Evolutionary conservation across 2,797 vertebrate species (phyloP).

Genomic region (Alectoris magna): DNA sequence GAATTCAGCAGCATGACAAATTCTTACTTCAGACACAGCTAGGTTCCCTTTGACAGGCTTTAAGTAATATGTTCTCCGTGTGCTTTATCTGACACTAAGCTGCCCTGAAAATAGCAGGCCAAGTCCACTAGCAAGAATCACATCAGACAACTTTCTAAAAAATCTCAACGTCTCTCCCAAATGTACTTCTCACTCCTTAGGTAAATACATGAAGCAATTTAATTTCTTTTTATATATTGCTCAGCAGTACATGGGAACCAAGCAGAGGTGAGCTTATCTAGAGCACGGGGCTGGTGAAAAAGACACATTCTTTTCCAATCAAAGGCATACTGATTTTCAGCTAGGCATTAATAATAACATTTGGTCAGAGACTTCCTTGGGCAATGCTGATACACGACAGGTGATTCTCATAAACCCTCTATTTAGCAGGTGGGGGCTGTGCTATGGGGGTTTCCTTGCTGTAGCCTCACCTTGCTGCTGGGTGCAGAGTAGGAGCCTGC

Average conservation of each 20-base stretch:
- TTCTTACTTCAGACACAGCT: background rate
- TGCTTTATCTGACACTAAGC: constrained; percentile 67
- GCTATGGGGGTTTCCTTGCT: background rate
- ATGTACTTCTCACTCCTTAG: constrained; percentile 48
- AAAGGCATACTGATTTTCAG: background rate
- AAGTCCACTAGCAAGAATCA: background rate
- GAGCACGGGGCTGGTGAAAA: background rate
- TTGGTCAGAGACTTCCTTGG: background rate
- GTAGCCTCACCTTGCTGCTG: rapidly evolving
- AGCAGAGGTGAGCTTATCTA: background rate
- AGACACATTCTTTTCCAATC: background rate
- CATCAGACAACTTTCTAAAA: constrained; percentile 23
- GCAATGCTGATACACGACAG: background rate
- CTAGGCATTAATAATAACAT: background rate
- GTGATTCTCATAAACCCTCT: background rate
- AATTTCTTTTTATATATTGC: constrained; percentile 3
- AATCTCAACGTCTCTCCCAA: background rate
- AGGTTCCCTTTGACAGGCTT: constrained; percentile 48
- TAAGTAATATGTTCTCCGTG: constrained; percentile 60
- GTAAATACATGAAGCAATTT: constrained; percentile 34
- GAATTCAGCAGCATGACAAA: constrained; percentile 43
- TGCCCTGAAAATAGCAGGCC: constrained; percentile 62
- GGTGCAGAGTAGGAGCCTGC: rapidly evolving
- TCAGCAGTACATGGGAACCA: background rate
- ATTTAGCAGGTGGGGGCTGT: background rate